Percentiles rank a stretch among this genome's conserved stretches.
phyloP scores from a whole-genome alignment of 1,140 invertebrate species.

The Cyclargus thomasi region DNA sequence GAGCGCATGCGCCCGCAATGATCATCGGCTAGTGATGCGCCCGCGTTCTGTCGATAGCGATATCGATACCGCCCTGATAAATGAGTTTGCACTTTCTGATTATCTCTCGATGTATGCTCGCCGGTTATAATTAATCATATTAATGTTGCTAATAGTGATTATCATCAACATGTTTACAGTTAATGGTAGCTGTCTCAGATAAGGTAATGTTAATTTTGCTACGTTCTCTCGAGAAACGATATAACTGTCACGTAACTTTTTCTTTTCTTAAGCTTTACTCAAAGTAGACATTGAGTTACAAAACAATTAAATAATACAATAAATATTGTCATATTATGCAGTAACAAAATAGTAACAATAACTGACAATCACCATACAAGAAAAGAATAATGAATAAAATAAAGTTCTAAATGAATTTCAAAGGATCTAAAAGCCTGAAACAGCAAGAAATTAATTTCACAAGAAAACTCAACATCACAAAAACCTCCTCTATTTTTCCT shows the following conservation, averaged over 20 bases:
- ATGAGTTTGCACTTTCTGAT: slow-evolving; percentile 32
- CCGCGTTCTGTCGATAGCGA: slow-evolving; percentile 48
- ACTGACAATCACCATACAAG: too few species aligned
- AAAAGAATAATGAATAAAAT: background rate
- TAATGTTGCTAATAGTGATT: slow-evolving; percentile 2
- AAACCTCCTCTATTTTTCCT: background rate
- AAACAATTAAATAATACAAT: too few species aligned
- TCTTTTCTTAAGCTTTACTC: too few species aligned
- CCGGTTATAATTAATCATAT: slow-evolving; percentile 15
- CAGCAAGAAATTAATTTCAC: background rate
- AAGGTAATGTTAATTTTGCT: too few species aligned
- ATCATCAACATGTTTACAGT: background rate
- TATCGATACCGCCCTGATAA: slow-evolving; percentile 39
- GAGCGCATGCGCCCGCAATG: slow-evolving; percentile 71
- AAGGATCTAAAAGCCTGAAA: background rate
- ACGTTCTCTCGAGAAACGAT: too few species aligned
- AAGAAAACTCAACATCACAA: background rate
- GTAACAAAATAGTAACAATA: too few species aligned
- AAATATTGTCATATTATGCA: too few species aligned
- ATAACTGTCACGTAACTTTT: too few species aligned
- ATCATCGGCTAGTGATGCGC: slow-evolving; percentile 69
- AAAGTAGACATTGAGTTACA: too few species aligned
- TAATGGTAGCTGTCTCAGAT: background rate
- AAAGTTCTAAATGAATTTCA: background rate
- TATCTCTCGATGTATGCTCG: background rate